Conservation (phyloP, 2,797 vertebrate species). For the Enoplosus armatus region DNA sequence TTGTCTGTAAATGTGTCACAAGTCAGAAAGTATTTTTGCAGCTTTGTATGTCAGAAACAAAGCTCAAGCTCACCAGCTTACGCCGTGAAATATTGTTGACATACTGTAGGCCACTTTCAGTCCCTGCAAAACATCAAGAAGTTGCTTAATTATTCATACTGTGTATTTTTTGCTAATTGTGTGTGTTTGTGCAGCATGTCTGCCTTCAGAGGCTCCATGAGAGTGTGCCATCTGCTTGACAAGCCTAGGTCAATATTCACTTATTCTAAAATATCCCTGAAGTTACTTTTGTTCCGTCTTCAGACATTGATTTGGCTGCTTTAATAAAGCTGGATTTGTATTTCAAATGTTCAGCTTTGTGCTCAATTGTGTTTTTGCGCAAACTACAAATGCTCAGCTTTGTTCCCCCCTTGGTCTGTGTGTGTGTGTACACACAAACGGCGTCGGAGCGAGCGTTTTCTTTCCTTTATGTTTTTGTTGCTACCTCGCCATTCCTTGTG, state of each 20-base stretch:
- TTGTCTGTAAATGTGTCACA: slow-evolving; percentile 19
- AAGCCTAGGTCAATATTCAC: slow-evolving; percentile 55
- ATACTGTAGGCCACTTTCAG: slow-evolving; percentile 11
- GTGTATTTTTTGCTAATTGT: slow-evolving; percentile 40
- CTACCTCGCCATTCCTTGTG: slow-evolving; percentile 66
- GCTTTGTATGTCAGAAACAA: slow-evolving; percentile 25
- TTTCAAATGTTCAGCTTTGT: slow-evolving; percentile 73
- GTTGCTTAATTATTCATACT: slow-evolving; percentile 39
- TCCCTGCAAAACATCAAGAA: slow-evolving; percentile 33
- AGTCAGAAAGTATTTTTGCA: slow-evolving; percentile 1
- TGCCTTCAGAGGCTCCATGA: slow-evolving; percentile 31
- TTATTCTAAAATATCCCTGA: slow-evolving; percentile 45
- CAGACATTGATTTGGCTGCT: slow-evolving; percentile 49
- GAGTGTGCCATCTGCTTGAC: slow-evolving; percentile 46
- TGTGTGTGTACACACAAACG: slow-evolving; percentile 49
- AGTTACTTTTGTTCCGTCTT: slow-evolving; percentile 58
- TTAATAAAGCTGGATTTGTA: slow-evolving; percentile 71
- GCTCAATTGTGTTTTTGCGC: slow-evolving; percentile 64
- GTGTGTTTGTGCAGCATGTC: not conserved
- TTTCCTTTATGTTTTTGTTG: slow-evolving; percentile 61
- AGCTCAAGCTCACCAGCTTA: not conserved
- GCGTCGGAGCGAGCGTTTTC: slow-evolving; percentile 52
- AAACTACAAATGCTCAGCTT: slow-evolving; percentile 66
- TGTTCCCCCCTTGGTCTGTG: slow-evolving; percentile 50
- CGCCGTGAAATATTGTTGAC: slow-evolving; percentile 8